A percentile compares a stretch with the other conserved stretches of the same genome.
Conservation (phyloP, 2,888 invertebrate genomes). For the Balanococcus diminutus region DNA sequence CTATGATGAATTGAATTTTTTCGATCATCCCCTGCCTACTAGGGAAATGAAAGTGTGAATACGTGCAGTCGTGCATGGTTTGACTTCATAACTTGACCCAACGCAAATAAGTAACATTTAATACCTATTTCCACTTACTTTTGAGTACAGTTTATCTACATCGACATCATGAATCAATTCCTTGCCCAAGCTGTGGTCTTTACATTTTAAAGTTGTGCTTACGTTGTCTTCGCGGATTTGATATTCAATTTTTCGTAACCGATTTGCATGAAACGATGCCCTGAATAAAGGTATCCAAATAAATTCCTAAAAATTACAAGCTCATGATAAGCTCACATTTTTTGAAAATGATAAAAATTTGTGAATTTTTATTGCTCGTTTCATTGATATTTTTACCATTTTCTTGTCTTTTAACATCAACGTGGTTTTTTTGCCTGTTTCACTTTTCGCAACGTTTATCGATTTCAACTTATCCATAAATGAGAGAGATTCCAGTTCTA, state of each 20-base stretch:
- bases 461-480: too few relatives aligned
- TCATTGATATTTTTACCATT: neutral
- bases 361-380: too few relatives aligned
- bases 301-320: neutral
- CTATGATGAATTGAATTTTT: too few relatives aligned
- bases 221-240: neutral
- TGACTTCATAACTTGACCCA: too few relatives aligned
- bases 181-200: neutral
- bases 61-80: too few relatives aligned
- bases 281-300: neutral
- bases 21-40: too few relatives aligned
- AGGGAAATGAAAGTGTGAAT: too few relatives aligned
- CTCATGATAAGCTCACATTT: too few relatives aligned
- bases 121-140: neutral
- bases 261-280: neutral
- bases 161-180: neutral
- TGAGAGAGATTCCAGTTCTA: neutral
- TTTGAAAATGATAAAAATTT: too few relatives aligned
- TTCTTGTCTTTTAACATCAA: neutral
- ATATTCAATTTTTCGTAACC: neutral
- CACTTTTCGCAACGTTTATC: too few relatives aligned
- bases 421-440: neutral
- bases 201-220: neutral
- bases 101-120: too few relatives aligned
- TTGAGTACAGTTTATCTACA: neutral